Conservation (phyloP, 2,113 vertebrate species). For the Zosterops lateralis region DNA sequence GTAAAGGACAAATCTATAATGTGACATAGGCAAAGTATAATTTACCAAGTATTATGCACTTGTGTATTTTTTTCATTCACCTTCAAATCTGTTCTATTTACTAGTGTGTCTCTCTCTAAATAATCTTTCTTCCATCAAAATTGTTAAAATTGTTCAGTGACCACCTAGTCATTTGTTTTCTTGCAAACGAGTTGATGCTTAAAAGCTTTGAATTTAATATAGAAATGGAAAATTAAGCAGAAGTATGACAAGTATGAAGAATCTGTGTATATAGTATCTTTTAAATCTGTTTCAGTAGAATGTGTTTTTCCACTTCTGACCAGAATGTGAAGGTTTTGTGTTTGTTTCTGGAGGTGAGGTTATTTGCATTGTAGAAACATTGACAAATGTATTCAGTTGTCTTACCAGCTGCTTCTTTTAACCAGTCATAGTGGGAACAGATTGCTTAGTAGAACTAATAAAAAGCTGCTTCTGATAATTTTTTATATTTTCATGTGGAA, state of each 20-base stretch:
- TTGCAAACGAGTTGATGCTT: neutral
- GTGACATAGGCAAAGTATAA: neutral
- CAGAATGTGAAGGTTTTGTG: neutral
- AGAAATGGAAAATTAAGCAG: neutral
- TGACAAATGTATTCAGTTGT: neutral
- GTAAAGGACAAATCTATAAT: neutral
- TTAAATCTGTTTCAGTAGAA: neutral
- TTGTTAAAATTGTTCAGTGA: neutral
- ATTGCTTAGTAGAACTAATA: neutral
- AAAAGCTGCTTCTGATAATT: neutral
- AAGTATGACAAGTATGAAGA: neutral
- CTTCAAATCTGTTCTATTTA: neutral
- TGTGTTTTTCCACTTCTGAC: neutral
- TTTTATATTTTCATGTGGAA: neutral
- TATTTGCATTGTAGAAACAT: neutral
- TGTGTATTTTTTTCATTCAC: neutral
- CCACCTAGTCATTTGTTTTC: neutral
- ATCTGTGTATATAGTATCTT: neutral
- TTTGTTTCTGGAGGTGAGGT: neutral
- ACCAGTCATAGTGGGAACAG: neutral
- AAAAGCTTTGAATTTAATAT: neutral
- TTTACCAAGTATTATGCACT: neutral
- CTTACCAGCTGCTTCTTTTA: neutral
- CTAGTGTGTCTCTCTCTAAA: neutral
- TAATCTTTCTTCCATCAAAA: neutral